phyloP scores from a whole-genome alignment of 1,140 invertebrate genomes.

The Ericerus pela region DNA sequence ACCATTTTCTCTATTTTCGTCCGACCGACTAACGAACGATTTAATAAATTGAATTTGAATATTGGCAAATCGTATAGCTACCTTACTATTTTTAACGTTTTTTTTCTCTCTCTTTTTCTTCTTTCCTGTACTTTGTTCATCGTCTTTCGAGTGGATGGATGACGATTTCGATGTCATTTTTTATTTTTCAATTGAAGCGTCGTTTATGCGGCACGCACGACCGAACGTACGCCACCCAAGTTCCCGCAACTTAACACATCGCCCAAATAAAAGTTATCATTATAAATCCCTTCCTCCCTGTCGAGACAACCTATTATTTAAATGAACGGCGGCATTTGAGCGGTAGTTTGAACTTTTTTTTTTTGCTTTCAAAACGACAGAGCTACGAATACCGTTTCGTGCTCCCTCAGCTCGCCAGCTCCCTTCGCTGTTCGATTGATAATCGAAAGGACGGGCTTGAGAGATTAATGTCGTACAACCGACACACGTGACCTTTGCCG shows the following conservation, averaged over 20 bases:
- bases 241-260: not conserved
- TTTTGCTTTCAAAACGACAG: not conserved
- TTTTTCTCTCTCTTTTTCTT: too few relatives aligned
- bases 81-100: too few relatives aligned
- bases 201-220: not conserved
- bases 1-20: too few relatives aligned
- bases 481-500: not conserved
- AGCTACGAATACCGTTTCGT: not conserved
- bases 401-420: too few relatives aligned
- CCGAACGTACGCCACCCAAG: not conserved
- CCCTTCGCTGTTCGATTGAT: not conserved
- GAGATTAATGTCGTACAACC: slow-evolving; percentile 2
- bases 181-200: too few relatives aligned
- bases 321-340: not conserved
- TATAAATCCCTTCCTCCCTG: not conserved
- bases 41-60: too few relatives aligned
- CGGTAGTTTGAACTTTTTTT: too few relatives aligned
- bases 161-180: too few relatives aligned
- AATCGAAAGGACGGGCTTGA: slow-evolving; percentile 4
- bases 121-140: too few relatives aligned
- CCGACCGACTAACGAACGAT: too few relatives aligned
- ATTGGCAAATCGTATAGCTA: too few relatives aligned
- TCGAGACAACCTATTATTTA: slow-evolving; percentile 6
- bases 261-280: slow-evolving; percentile 5
- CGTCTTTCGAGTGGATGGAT: too few relatives aligned